Evolutionary conservation across 2,797 vertebrate genomes (phyloP), one percentile per base, ranked within the genome.

Genomic region (Oreonectes daqikongensis): DNA sequence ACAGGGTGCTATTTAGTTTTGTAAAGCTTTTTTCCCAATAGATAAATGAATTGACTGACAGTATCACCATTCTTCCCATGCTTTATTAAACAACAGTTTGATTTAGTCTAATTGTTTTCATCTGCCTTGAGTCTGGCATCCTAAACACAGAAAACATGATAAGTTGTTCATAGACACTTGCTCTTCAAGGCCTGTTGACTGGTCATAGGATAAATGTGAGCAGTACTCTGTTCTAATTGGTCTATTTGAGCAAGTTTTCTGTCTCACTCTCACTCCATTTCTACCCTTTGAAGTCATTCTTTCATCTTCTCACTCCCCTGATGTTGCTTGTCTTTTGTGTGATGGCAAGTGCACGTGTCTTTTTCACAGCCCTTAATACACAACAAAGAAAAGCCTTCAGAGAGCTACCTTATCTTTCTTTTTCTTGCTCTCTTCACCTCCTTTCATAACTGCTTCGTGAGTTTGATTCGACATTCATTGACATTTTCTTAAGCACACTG

Each of bases 251-350:
- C 84, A 86, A 87, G 85, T 89, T 89, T 90, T 90, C 88, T 90
- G 89, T 90, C 86, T 90, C 89, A 88, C 89, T 90, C 89, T 90
- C 78, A 32, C 89, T 92, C 85, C 86, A 84, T 91, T 90, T 90
- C 86, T 88, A 84, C 87, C 79, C 88, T 93, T 92, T 93, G 92
- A 93, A 93, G 91, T 88, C 3, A 61, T 42, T 70, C 89, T 92
- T 93, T 93, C 90, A 93, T 93, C 90, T 86, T 87, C 78, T 44
- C 83, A 80, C 87, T 88, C 91, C 90, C 90, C 90, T 91, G 90
- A 90, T 89, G 90, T 91, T 90, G 90, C 87, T 92, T 90, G 90
- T 93, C 90, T 93, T 91, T 89, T 85, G 87, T 90, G 89, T 83
- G 79, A 83, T 85, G 86, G 82, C 85, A 86, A 88, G 89, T 80